Conservation (phyloP, 2,888 invertebrate species). For the Hoplodrina blanda region DNA sequence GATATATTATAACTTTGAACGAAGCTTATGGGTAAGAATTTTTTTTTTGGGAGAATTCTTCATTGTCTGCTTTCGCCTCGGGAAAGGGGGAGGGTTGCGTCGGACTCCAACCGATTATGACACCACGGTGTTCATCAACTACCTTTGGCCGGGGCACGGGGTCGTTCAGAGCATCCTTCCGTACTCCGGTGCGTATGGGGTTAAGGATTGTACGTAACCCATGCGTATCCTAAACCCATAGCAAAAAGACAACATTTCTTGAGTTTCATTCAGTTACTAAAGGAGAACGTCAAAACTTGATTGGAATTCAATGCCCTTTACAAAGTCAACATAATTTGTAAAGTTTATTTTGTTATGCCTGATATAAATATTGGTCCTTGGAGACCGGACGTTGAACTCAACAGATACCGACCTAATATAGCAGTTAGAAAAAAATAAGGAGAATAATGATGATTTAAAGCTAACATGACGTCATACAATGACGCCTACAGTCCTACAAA, state of each 20-base stretch:
- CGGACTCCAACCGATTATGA: too few relatives aligned
- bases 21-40: too few relatives aligned
- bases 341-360: background rate
- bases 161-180: too few relatives aligned
- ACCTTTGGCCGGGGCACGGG: too few relatives aligned
- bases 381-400: background rate
- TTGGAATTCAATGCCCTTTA: background rate
- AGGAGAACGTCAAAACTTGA: background rate
- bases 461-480: constrained; percentile 36
- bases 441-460: constrained; percentile 1
- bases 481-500: constrained; percentile 33
- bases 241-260: background rate
- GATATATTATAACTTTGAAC: background rate
- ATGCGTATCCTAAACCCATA: background rate
- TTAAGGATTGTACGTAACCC: background rate
- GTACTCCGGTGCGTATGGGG: too few relatives aligned
- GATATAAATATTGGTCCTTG: background rate
- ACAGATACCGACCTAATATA: background rate
- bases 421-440: background rate
- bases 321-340: background rate
- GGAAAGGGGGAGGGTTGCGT: too few relatives aligned
- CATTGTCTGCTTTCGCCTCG: too few relatives aligned
- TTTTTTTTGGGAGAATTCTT: too few relatives aligned
- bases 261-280: background rate
- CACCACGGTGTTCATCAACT: too few relatives aligned